These are phyloP conservation scores for Elephas maximus DNA, from an alignment of 2,113 vertebrate genomes.

Conservation along the genomic window DNA sequence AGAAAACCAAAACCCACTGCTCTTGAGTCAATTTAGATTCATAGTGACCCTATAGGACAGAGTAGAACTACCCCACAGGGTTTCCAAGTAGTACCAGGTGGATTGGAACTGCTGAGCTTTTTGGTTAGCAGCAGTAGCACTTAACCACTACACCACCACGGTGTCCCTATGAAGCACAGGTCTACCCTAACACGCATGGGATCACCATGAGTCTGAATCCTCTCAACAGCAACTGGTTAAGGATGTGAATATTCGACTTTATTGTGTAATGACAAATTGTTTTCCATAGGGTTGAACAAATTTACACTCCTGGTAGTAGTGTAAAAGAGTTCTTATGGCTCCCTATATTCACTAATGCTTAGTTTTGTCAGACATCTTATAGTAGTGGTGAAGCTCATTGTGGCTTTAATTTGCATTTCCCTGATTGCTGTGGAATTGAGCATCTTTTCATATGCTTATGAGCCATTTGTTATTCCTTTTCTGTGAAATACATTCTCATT, in stretches of 20 bases:
- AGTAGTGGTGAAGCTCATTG: neutral
- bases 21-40: no score
- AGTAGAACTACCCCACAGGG: no score
- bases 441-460: constrained; percentile 39
- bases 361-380: neutral
- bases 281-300: neutral
- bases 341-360: neutral
- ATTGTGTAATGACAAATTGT: neutral
- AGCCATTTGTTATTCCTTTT: neutral
- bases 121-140: no score
- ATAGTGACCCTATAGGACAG: no score
- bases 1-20: no score
- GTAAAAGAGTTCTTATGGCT: neutral
- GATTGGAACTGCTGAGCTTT: no score
- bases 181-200: neutral
- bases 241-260: neutral
- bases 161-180: neutral
- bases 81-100: no score
- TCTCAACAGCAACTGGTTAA: neutral
- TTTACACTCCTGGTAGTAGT: neutral
- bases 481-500: neutral
- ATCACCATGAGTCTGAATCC: neutral
- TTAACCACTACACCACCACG: no score
- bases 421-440: neutral
- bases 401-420: constrained; percentile 37